Evolutionary conservation across 2,797 vertebrate species (phyloP).

Genomic region (Catamblyrhynchus diadema): DNA sequence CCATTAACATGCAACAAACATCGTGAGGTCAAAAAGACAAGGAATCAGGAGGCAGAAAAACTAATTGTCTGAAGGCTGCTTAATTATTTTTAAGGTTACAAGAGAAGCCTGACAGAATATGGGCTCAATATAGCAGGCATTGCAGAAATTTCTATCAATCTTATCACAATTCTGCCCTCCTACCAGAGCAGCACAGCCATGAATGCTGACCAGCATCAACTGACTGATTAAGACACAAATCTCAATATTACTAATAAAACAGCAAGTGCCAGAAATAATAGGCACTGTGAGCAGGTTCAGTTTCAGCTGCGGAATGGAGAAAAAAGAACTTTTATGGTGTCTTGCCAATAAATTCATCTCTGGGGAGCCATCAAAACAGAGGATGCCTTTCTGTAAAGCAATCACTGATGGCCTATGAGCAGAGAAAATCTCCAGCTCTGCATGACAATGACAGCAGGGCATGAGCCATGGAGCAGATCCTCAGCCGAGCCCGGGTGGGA

Average conservation of each 20-base stretch:
- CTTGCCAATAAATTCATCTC: constrained; percentile 70
- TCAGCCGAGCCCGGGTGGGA: neutral
- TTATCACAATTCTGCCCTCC: neutral
- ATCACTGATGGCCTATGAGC: constrained; percentile 31
- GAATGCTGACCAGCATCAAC: neutral
- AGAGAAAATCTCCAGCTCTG: neutral
- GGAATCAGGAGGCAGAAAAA: neutral
- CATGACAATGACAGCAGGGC: neutral
- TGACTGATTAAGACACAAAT: constrained; percentile 8
- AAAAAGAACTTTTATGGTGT: neutral
- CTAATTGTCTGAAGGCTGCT: neutral
- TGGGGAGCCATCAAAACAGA: constrained; percentile 71
- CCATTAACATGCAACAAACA: neutral
- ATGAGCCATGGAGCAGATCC: neutral
- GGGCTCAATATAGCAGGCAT: neutral
- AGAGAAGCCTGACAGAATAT: neutral
- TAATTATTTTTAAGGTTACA: neutral
- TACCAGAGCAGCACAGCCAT: neutral
- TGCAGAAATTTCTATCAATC: neutral
- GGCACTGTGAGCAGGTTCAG: neutral
- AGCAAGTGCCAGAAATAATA: neutral
- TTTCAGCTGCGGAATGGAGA: neutral
- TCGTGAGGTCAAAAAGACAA: neutral
- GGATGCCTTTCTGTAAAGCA: constrained; percentile 67
- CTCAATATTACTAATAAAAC: neutral